A percentile compares a stretch with the other conserved stretches of the same genome.
Evolutionary conservation across 2,888 invertebrate genomes (phyloP).

Genomic region (Tillus elongatus): DNA sequence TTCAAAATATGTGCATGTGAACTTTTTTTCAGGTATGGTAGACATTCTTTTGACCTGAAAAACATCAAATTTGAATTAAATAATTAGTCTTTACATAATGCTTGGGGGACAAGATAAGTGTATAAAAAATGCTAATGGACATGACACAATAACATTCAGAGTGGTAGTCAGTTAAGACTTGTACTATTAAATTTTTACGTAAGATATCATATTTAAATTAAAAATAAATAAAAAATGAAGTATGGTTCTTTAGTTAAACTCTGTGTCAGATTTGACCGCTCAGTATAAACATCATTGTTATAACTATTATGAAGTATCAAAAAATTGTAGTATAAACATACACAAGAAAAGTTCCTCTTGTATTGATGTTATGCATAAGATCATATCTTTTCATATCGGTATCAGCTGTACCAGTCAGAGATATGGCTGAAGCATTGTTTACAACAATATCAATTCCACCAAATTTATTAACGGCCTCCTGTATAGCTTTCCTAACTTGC

Average conservation of each 20-base stretch:
- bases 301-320: no score
- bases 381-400: conserved; percentile 96
- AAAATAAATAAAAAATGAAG: no score
- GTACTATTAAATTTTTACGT: no score
- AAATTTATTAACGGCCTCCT: conserved; percentile 72
- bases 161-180: no score
- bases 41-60: conserved; percentile 77
- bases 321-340: conserved; percentile 44
- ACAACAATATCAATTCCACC: conserved; percentile 92
- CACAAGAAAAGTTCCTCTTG: conserved; percentile 91
- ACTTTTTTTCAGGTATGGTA: conserved; percentile 80
- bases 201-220: no score
- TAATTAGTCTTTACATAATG: no score
- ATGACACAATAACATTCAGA: no score
- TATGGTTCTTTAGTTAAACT: no score
- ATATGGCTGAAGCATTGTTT: conserved; percentile 96
- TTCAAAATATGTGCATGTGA: conserved; percentile 90
- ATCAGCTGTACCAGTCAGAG: conserved; percentile 65
- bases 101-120: no score
- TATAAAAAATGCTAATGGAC: no score
- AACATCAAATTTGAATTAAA: conserved; percentile 7
- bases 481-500: conserved; percentile 61
- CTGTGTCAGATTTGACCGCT: no score
- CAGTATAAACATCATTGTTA: no score
- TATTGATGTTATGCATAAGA: conserved; percentile 90